Base-by-base conservation (phyloP, 2,797 vertebrate species). In the Apogon talboti region DNA sequence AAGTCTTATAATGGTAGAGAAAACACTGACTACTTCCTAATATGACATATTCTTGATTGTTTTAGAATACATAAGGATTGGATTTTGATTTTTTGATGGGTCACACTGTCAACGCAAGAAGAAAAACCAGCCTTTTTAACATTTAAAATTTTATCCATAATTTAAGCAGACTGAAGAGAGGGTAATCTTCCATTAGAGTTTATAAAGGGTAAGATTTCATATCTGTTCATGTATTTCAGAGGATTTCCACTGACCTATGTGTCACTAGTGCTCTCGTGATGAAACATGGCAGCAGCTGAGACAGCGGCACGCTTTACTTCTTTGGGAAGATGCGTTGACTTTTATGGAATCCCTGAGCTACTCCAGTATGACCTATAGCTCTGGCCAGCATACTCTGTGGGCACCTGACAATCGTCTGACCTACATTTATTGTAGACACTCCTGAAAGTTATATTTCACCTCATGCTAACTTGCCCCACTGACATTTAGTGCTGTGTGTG, bases 391-490 rank as follows among this genome's bases (percentile, higher is more conserved):
- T 42, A 33, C 48, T 65, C 47, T 12, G 4, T 45, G 60, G 46
- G 33, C 30, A 77, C 71, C 71, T 71, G 66, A 37, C 2, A n/a
- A 48, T 52, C 15, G 38, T 45, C 45, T 86, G 71, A 83, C 79
- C 78, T 43, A 74, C 11, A 67, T 76, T 81, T 44, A 48, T 41
- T 11, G 14, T 54, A 43, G 16, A 35, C 45, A 44, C 4, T 16
- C 10, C 19, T 63, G 62, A 62, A 46, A 66, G 64, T 64, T 54
- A 41, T 49, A 62, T 66, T 58, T 69, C 12, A 55, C 15, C 44
- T 40, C 0, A 0, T 50, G 46, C 62, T 59, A 37, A 66, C 33
- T 55, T 3, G 18, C 24, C 58, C 66, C 35, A 74, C 41, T 83
- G 76, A 79, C 68, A 82, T 79, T 83, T 81, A 53, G 3, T 18